These are phyloP conservation scores for Brachionus manjavacas DNA, from an alignment of 1,140 invertebrate species.

Conservation along the genomic window DNA sequence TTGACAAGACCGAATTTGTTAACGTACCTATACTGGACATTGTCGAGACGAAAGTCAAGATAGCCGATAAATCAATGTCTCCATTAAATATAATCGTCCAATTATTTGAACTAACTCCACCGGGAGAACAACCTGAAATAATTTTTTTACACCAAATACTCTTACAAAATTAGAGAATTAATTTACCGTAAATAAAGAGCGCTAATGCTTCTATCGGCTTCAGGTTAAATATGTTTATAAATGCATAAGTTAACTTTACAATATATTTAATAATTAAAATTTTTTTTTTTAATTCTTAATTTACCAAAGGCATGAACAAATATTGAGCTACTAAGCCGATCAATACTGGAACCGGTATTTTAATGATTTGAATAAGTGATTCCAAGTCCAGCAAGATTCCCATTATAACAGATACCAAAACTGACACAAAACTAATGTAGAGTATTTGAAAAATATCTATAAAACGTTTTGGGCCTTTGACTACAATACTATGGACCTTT, in stretches of 20 bases:
- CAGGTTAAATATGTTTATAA: conserved; percentile 21
- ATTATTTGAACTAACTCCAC: conserved; percentile 33
- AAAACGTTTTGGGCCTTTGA: conserved; percentile 10
- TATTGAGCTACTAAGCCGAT: conserved; percentile 41
- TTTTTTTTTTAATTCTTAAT: too few relatives aligned
- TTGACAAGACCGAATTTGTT: too few relatives aligned
- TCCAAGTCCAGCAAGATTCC: conserved; percentile 17
- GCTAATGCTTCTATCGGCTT: background rate
- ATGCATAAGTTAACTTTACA: background rate
- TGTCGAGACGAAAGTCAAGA: conserved; percentile 41
- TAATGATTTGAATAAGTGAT: conserved; percentile 12
- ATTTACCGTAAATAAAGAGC: conserved; percentile 34
- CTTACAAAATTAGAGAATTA: too few relatives aligned
- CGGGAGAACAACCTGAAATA: conserved; percentile 35
- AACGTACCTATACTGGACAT: conserved; percentile 13
- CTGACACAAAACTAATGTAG: conserved; percentile 14
- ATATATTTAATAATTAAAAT: background rate
- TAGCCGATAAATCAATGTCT: conserved; percentile 34
- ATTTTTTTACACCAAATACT: background rate
- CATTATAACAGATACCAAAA: conserved; percentile 18
- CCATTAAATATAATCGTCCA: conserved; percentile 43
- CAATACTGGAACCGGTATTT: conserved; percentile 7
- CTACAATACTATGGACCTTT: background rate
- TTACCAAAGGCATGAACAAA: conserved; percentile 41
- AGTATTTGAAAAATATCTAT: conserved; percentile 30